These are phyloP conservation scores for Chromoteleia sp. DNA, from an alignment of 2,888 invertebrate species.

Conservation along the genomic window DNA sequence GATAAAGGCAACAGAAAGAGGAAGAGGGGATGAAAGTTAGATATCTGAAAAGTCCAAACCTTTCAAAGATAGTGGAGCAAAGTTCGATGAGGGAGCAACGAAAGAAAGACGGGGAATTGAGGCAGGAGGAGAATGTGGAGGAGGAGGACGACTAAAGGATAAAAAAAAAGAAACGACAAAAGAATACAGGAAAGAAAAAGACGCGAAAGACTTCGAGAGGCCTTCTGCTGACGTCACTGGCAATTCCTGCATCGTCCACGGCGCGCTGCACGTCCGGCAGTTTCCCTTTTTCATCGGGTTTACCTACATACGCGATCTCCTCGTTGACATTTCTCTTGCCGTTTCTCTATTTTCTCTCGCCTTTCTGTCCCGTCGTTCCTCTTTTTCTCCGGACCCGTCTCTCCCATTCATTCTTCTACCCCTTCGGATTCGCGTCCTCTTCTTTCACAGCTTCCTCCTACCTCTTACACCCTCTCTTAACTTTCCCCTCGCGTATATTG, in stretches of 20 bases:
- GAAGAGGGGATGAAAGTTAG: constrained; percentile 61
- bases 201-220: constrained; percentile 68
- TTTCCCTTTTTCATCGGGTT: constrained; percentile 75
- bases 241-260: constrained; percentile 77
- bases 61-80: constrained; percentile 67
- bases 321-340: constrained; percentile 52
- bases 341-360: constrained; percentile 16
- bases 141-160: constrained; percentile 7
- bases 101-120: constrained; percentile 42
- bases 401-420: constrained; percentile 41
- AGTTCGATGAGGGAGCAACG: constrained; percentile 53
- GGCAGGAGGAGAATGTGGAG: constrained; percentile 1
- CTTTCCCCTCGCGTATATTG: constrained; percentile 81
- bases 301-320: constrained; percentile 48
- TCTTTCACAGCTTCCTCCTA: constrained; percentile 59
- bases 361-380: constrained; percentile 36
- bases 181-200: constrained; percentile 56
- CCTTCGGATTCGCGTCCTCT: constrained; percentile 62
- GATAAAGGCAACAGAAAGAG: constrained; percentile 61
- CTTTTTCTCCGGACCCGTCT: constrained; percentile 39
- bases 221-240: constrained; percentile 80
- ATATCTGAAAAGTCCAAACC: constrained; percentile 71
- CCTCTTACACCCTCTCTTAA: constrained; percentile 66
- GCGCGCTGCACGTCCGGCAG: constrained; percentile 77
- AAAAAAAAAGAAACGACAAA: constrained; percentile 50